Conservation (phyloP, 2,888 invertebrate genomes). For the Meghimatium bilineatum region DNA sequence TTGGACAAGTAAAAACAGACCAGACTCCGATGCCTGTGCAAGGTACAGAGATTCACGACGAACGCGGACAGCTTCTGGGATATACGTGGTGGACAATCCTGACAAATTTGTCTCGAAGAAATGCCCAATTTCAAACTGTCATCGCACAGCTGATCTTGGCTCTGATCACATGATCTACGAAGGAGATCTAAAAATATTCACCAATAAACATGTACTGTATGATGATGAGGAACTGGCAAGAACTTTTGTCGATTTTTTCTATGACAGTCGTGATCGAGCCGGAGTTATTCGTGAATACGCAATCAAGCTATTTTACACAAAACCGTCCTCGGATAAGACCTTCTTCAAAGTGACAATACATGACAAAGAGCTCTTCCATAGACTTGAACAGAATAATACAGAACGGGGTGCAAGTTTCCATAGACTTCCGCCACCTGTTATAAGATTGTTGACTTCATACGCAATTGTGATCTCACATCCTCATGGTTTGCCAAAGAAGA, state of each 20-base stretch:
- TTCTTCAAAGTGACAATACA: conserved; percentile 40
- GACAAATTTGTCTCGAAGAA: background rate
- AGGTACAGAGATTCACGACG: background rate
- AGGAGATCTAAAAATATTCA: conserved; percentile 43
- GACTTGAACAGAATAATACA: conserved; percentile 7
- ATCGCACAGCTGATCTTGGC: conserved; percentile 28
- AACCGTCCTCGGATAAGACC: conserved; percentile 39
- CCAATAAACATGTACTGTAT: conserved; percentile 42
- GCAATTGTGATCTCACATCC: conserved; percentile 44
- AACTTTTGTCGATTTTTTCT: conserved; percentile 40
- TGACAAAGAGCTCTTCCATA: conserved; percentile 26
- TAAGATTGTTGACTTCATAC: conserved; percentile 1
- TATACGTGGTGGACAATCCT: conserved; percentile 31
- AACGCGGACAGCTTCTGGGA: conserved; percentile 26
- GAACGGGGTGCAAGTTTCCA: conserved; percentile 7
- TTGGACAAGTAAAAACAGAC: conserved; percentile 37
- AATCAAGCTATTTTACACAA: conserved; percentile 35
- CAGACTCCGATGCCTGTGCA: conserved; percentile 24
- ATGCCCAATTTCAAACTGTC: conserved; percentile 34
- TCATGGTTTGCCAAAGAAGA: conserved; percentile 39
- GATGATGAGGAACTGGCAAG: conserved; percentile 32
- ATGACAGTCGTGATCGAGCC: conserved; percentile 7
- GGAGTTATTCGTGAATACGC: conserved; percentile 34
- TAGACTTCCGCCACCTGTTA: background rate
- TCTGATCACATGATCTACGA: conserved; percentile 17